Percentiles rank a stretch among this genome's conserved stretches.
These are phyloP conservation scores for Sebastes vulpes DNA, from an alignment of 2,797 vertebrate genomes.

Conservation along the genomic window DNA sequence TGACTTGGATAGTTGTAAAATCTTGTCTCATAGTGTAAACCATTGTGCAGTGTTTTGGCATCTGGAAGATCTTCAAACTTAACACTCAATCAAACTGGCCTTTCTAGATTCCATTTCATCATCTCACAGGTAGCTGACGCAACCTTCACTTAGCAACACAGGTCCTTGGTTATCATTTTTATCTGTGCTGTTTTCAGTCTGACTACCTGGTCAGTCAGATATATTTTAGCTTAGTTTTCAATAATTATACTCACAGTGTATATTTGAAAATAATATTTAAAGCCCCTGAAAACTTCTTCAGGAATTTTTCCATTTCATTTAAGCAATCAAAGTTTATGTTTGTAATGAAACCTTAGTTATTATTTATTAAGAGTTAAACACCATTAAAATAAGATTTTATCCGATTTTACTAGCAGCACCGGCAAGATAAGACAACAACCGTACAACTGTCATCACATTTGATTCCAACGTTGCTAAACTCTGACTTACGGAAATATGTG, in stretches of 20 bases:
- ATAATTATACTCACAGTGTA: not conserved
- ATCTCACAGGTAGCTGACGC: not conserved
- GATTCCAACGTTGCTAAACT: too few relatives aligned
- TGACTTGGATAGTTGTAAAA: not conserved
- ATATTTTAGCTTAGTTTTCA: not conserved
- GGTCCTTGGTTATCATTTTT: too few relatives aligned
- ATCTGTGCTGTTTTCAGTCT: too few relatives aligned
- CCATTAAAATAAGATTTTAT: not conserved
- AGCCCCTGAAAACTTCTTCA: not conserved
- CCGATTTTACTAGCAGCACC: too few relatives aligned
- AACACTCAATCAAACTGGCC: not conserved
- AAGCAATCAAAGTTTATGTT: too few relatives aligned
- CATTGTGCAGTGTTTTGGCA: not conserved
- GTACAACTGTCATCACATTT: too few relatives aligned
- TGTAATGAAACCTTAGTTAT: too few relatives aligned
- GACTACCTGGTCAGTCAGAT: too few relatives aligned
- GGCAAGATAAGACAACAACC: too few relatives aligned
- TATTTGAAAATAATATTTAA: not conserved
- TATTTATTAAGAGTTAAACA: not conserved
- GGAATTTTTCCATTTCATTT: too few relatives aligned
- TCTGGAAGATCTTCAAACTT: not conserved
- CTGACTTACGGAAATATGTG: too few relatives aligned
- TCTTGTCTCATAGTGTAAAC: not conserved
- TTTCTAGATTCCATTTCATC: not conserved
- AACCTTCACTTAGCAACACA: not conserved